Evolutionary conservation across 2,888 invertebrate species (phyloP).

Genomic region (Neelides folsomi): DNA sequence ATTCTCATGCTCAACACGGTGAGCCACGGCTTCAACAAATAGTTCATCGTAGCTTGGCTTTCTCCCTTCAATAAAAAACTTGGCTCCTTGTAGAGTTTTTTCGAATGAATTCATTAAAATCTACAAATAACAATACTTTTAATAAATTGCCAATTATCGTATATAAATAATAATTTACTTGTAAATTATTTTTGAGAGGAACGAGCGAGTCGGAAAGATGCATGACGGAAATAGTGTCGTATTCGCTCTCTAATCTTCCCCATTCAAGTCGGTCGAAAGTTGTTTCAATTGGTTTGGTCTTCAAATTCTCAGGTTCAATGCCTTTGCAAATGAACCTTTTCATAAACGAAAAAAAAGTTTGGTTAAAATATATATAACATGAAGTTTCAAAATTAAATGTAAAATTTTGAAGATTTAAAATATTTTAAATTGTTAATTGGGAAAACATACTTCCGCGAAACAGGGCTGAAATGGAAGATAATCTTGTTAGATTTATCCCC

Average conservation of each 20-base stretch:
- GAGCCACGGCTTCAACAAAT: slow-evolving; percentile 42
- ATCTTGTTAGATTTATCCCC: slow-evolving; percentile 45
- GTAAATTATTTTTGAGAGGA: slow-evolving; percentile 26
- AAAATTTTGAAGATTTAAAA: too few species aligned
- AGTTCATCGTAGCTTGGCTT: slow-evolving; percentile 49
- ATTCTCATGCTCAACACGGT: slow-evolving; percentile 10
- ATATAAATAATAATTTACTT: background rate
- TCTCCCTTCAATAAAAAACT: slow-evolving; percentile 62
- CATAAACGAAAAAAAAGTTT: too few species aligned
- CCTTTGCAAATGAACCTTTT: slow-evolving; percentile 9
- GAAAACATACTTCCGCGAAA: too few species aligned
- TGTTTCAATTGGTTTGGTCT: slow-evolving; percentile 14
- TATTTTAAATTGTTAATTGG: too few species aligned
- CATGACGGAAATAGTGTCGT: slow-evolving; percentile 27
- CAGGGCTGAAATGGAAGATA: slow-evolving; percentile 45
- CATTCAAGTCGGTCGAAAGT: slow-evolving; percentile 15
- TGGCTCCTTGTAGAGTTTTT: slow-evolving; percentile 36
- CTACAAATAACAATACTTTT: background rate
- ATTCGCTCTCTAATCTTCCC: slow-evolving; percentile 27
- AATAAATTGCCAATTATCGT: background rate
- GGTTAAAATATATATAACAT: too few species aligned
- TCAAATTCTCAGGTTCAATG: slow-evolving; percentile 1
- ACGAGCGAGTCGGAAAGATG: slow-evolving; percentile 21
- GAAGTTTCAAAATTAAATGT: too few species aligned
- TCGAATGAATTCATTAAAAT: slow-evolving; percentile 26